A percentile compares a stretch with the other conserved stretches of the same genome.
phyloP scores from a whole-genome alignment of 2,113 vertebrate species.

The Symphodus melops region DNA sequence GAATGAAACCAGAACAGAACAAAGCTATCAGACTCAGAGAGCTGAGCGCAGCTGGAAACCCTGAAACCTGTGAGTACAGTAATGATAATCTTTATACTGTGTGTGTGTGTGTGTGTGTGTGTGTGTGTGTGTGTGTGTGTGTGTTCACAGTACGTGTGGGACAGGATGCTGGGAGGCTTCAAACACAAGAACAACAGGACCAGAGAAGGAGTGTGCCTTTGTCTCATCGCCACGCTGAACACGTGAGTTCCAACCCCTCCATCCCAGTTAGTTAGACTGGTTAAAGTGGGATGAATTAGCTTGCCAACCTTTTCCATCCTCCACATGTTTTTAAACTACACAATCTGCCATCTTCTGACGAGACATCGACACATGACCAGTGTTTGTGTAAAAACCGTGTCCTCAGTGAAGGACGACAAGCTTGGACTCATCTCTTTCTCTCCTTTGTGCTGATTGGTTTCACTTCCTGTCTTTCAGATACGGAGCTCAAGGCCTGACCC shows the following conservation, averaged over 20 bases:
- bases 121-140: conserved; percentile 2
- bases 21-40: no score
- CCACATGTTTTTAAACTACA: no score
- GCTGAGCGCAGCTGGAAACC: no score
- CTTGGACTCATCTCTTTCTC: no score
- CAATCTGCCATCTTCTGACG: no score
- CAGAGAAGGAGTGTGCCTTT: conserved; percentile 97
- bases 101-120: conserved; percentile 7
- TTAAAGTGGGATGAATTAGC: neutral
- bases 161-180: conserved; percentile 96
- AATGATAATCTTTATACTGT: neutral
- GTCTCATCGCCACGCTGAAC: conserved; percentile 94
- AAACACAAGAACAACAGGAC: conserved; percentile 99
- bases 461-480: conserved; percentile 84
- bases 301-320: no score
- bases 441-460: neutral
- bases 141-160: conserved; percentile 91
- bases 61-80: no score
- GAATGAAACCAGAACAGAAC: no score
- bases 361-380: no score
- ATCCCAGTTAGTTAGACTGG: neutral
- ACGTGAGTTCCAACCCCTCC: conserved; percentile 82
- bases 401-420: no score
- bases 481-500: conserved; percentile 96
- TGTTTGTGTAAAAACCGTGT: no score